These are phyloP conservation scores for Oplegnathus fasciatus DNA, from an alignment of 2,113 vertebrate genomes.

Conservation along the genomic window DNA sequence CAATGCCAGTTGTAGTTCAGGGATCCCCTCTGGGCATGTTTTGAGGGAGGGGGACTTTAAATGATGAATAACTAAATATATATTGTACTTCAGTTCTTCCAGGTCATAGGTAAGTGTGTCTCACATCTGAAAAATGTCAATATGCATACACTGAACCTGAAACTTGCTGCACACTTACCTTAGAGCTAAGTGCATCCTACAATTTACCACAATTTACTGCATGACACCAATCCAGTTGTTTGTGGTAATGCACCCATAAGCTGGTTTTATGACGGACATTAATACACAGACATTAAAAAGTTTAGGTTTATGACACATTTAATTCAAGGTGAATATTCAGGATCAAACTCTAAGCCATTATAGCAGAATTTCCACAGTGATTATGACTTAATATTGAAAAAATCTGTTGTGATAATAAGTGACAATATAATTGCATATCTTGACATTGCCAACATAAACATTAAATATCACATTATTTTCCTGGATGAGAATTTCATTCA, in stretches of 20 bases:
- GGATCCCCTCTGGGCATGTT: too few species aligned
- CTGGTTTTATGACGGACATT: conserved; percentile 4
- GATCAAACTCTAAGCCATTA: background rate
- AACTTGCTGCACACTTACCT: too few species aligned
- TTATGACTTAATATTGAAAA: background rate
- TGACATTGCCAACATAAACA: background rate
- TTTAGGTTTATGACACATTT: background rate
- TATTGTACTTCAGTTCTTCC: too few species aligned
- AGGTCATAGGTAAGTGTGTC: too few species aligned
- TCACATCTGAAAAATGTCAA: too few species aligned
- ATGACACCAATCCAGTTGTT: background rate
- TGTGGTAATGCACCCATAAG: background rate
- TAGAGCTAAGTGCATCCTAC: too few species aligned
- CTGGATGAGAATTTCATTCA: too few species aligned
- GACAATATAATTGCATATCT: background rate
- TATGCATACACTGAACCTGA: too few species aligned
- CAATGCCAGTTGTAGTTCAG: too few species aligned
- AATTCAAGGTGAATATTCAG: background rate
- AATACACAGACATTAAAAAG: conserved; percentile 6
- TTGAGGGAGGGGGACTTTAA: too few species aligned
- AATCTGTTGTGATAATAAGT: background rate
- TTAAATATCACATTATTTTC: background rate
- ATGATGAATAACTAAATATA: too few species aligned
- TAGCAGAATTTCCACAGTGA: background rate
- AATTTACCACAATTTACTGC: background rate